phyloP scores from a whole-genome alignment of 2,888 invertebrate species.

The Caenorhabditis sinica region DNA sequence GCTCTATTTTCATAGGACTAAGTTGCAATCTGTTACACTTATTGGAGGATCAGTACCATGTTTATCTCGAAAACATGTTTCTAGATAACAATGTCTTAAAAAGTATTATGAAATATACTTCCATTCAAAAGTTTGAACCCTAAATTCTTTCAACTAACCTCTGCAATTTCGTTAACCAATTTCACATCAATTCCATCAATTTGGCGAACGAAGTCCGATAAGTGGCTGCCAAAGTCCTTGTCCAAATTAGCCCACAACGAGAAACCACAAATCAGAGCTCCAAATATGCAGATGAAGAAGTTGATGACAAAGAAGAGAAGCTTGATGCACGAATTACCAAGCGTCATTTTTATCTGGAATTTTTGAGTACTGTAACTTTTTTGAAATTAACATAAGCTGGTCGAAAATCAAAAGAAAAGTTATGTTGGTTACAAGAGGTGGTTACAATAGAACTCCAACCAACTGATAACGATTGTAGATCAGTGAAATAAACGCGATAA shows the following conservation, averaged over 20 bases:
- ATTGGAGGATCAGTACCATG: no score
- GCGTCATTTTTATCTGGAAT: constrained; percentile 74
- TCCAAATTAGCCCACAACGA: constrained; percentile 83
- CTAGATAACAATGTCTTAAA: neutral
- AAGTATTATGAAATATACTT: no score
- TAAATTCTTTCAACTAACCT: constrained; percentile 73
- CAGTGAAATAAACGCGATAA: no score
- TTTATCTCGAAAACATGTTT: no score
- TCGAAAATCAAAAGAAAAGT: constrained; percentile 10
- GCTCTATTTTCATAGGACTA: no score
- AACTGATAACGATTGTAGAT: constrained; percentile 27
- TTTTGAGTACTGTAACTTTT: neutral
- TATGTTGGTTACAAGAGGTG: constrained; percentile 1
- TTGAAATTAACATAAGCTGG: neutral
- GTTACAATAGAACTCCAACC: neutral
- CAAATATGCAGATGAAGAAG: constrained; percentile 80
- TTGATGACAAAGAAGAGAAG: constrained; percentile 80
- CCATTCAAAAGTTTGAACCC: no score
- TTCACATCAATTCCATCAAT: constrained; percentile 63
- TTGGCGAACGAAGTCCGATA: constrained; percentile 68
- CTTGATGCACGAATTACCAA: constrained; percentile 80
- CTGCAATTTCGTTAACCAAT: constrained; percentile 75
- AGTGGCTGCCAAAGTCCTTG: constrained; percentile 76
- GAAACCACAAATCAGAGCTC: constrained; percentile 80
- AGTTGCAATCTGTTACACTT: no score